Conservation (phyloP, 2,113 vertebrate genomes). For the Sphyrna mokarran region DNA sequence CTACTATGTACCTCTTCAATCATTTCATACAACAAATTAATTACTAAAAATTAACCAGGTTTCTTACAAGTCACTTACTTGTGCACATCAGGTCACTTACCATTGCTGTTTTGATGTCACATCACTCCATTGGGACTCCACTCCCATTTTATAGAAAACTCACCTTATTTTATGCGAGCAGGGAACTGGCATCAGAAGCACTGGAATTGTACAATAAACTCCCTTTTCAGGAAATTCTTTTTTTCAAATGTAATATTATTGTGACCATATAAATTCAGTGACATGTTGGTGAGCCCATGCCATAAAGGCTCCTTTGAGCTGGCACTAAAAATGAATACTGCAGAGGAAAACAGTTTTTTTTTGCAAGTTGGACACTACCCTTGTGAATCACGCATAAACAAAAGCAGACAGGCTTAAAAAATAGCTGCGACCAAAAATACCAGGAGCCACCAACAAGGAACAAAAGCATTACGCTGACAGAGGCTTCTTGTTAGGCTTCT, state of each 20-base stretch:
- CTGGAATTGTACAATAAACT: background rate
- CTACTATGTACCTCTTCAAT: background rate
- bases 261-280: background rate
- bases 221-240: background rate
- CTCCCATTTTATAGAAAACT: background rate
- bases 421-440: slow-evolving; percentile 8
- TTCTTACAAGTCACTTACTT: background rate
- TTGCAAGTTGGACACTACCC: background rate
- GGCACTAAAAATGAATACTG: background rate
- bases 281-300: background rate
- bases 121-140: background rate
- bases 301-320: background rate
- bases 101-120: background rate
- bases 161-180: background rate
- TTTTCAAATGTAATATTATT: background rate
- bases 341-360: background rate
- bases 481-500: slow-evolving; percentile 30
- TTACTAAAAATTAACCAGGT: background rate
- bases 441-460: background rate
- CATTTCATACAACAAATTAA: background rate
- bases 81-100: background rate
- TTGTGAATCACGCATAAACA: background rate
- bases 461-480: slow-evolving; percentile 13
- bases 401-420: background rate
- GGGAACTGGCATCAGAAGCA: background rate